Base-by-base conservation (phyloP, 2,113 vertebrate species). In the Athene noctua region DNA sequence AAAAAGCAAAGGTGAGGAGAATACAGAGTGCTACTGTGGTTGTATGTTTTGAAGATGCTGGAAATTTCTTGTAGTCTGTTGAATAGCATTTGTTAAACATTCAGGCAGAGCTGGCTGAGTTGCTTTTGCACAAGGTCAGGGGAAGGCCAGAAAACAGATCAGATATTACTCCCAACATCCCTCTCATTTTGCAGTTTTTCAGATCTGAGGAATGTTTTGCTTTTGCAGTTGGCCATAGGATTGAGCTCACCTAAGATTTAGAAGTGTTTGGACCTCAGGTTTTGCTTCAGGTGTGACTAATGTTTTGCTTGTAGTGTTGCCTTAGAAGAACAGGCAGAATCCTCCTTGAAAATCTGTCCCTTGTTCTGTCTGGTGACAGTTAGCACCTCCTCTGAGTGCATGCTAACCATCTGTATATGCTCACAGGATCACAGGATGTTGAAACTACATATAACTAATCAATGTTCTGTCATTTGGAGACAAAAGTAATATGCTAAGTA, bases 121-220 rank as follows among this genome's bases (percentile, higher is more conserved):
- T 0, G 1, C 58, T 79, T 89, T 67, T 87, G 65, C 19, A 89
- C 77, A 61, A 89, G 67, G 77, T 86, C 80, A 89, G 61, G 36
- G 73, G 57, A 80, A 34, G 46, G 66, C 14, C 62, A 74, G 84
- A 91, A 93, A 91, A 61, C 17, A 78, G 55, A 83, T 52, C 61
- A 79, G 75, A 49, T 84, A 40, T 61, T 30, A 47, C 52, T 63
- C n/a, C 72, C 86, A 75, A 71, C 59, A 32, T 44, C 46, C 42
- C 72, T 80, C 75, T 77, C 14, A 3, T 78, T 88, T 74, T 58
- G n/a, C 57, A 49, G 44, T 15, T 70, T 77, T 75, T 86, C 59
- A 84, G 25, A 67, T 78, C 65, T 83, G 29, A 96, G 47, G 25
- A 65, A 57, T 63, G 20, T 87, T 92, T 77, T 94, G 70, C 58